Evolutionary conservation across 2,797 vertebrate genomes (phyloP).

Genomic region (Decapterus maruadsi): DNA sequence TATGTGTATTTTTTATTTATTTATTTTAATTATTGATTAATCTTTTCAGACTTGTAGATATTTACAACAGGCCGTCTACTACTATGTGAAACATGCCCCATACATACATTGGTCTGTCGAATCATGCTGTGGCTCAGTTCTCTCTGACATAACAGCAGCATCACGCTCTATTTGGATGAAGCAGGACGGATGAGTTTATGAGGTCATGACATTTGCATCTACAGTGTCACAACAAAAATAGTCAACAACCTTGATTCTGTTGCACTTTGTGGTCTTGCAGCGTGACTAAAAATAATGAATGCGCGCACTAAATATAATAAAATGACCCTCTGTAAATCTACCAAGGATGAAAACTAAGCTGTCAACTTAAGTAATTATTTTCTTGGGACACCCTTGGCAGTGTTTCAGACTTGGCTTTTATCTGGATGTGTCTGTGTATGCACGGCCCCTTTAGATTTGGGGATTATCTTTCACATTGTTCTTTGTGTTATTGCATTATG

Average conservation of each 20-base stretch:
- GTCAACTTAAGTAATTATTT: not conserved
- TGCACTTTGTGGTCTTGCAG: not conserved
- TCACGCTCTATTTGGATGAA: not conserved
- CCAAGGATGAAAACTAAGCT: not conserved
- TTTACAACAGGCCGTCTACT: not conserved
- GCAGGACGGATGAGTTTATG: not conserved
- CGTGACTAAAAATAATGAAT: not conserved
- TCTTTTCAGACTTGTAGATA: not conserved
- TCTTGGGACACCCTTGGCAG: slow-evolving; percentile 14
- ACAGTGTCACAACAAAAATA: not conserved
- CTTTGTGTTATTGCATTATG: not conserved
- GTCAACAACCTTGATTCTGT: not conserved
- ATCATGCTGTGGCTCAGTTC: slow-evolving; percentile 6
- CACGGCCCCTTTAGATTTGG: not conserved
- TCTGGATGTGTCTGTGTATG: not conserved
- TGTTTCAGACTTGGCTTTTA: not conserved
- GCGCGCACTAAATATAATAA: not conserved
- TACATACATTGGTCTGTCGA: slow-evolving; percentile 9
- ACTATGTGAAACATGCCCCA: not conserved
- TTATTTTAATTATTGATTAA: no score
- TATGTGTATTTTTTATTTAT: no score
- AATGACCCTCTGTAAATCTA: not conserved
- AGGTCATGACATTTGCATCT: slow-evolving; percentile 1
- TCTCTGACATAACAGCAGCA: slow-evolving; percentile 7
- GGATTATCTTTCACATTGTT: not conserved